Conservation (phyloP, 2,797 vertebrate genomes). For the Erethizon dorsatum region DNA sequence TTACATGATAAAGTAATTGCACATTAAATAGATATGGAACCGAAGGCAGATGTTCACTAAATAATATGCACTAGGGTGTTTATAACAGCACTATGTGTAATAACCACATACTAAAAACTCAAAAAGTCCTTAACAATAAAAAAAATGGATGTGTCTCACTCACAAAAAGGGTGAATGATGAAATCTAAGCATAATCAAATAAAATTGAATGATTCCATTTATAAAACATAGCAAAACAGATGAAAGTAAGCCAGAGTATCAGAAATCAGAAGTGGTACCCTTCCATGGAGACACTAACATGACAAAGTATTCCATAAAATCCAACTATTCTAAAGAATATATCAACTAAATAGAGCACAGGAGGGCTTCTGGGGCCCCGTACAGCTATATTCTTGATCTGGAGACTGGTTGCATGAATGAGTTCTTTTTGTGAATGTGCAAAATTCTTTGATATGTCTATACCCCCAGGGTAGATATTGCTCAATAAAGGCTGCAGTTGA, state of each 20-base stretch:
- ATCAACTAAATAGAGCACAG: accelerated
- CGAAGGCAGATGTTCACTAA: background rate
- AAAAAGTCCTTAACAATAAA: background rate
- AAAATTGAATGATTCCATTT: background rate
- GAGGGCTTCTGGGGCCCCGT: accelerated
- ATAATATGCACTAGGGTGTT: background rate
- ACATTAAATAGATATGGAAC: background rate
- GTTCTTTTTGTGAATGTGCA: background rate
- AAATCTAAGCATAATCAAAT: background rate
- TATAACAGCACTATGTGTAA: background rate
- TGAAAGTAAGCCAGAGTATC: background rate
- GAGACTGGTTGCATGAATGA: background rate
- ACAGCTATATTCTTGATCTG: background rate
- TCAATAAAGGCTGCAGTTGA: background rate
- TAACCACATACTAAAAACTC: background rate
- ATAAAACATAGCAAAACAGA: background rate
- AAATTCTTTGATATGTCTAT: background rate
- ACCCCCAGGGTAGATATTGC: background rate
- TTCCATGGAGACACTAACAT: background rate
- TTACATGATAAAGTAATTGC: background rate
- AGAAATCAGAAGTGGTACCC: background rate
- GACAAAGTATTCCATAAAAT: background rate
- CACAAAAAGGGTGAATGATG: background rate
- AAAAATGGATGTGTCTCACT: background rate
- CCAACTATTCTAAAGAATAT: background rate